phyloP scores from a whole-genome alignment of 1,140 invertebrate species.

The Sitobion miscanthi region DNA sequence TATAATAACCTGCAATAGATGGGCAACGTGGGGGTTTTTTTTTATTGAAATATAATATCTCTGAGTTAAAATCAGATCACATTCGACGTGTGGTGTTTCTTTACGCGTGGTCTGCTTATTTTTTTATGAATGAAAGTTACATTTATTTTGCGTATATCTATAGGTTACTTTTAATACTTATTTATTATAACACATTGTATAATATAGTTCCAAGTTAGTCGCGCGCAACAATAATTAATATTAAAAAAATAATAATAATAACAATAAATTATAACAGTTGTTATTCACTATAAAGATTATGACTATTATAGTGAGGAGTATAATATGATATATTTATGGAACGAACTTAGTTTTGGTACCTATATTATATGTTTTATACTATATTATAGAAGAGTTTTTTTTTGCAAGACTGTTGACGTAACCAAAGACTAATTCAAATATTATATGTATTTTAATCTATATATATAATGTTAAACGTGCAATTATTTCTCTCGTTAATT shows the following conservation, averaged over 20 bases:
- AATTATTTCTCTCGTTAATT: not conserved
- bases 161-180: not conserved
- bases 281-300: not conserved
- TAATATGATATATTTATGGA: not conserved
- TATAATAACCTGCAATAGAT: not conserved
- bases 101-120: not conserved
- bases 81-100: slow-evolving; percentile 27
- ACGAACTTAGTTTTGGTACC: not conserved
- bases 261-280: not conserved
- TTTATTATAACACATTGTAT: not conserved
- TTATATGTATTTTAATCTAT: not conserved
- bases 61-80: not conserved
- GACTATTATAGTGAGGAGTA: no score
- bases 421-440: not conserved
- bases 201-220: not conserved
- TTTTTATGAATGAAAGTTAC: not conserved
- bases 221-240: not conserved
- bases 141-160: not conserved
- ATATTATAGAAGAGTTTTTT: not conserved
- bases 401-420: not conserved
- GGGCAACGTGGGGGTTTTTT: not conserved
- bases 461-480: no score
- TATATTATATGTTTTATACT: no score
- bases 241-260: not conserved
- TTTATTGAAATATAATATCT: slow-evolving; percentile 25